Percentiles rank a stretch among this genome's conserved stretches.
These are phyloP conservation scores for Brenthis daphne DNA, from an alignment of 2,888 invertebrate genomes.

Conservation along the genomic window DNA sequence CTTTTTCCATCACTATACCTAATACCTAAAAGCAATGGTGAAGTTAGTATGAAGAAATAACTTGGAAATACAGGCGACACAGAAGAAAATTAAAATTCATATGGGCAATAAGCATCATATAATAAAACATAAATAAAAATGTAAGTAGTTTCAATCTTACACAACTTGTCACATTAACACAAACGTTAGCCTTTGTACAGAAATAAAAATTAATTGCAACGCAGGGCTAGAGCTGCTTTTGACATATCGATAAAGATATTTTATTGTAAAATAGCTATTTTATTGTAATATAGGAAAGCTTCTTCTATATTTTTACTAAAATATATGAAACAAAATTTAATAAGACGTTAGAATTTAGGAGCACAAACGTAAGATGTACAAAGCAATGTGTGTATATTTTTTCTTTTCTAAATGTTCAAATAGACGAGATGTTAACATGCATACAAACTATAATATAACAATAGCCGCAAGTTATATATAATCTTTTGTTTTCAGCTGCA, in stretches of 20 bases:
- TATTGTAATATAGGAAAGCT: slow-evolving; percentile 6
- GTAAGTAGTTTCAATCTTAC: slow-evolving; percentile 4
- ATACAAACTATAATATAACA: slow-evolving; percentile 3
- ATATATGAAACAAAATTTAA: no score
- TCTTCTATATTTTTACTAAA: no score
- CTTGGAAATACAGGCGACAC: no score
- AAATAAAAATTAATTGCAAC: slow-evolving; percentile 20
- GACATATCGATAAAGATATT: slow-evolving; percentile 25
- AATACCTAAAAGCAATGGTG: no score
- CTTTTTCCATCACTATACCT: no score
- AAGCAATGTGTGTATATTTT: no score
- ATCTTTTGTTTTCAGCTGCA: slow-evolving; percentile 32
- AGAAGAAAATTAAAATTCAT: no score
- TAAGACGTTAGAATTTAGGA: no score
- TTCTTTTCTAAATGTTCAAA: not conserved
- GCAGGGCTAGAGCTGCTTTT: slow-evolving; percentile 15
- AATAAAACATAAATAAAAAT: not conserved
- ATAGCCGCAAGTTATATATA: slow-evolving; percentile 12
- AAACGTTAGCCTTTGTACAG: slow-evolving; percentile 13
- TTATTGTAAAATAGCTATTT: slow-evolving; percentile 13
- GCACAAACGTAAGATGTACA: no score
- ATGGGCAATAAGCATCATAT: no score
- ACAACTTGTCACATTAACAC: slow-evolving; percentile 11
- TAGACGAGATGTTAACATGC: not conserved
- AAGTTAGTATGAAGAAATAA: no score